Evolutionary conservation across 2,888 invertebrate genomes (phyloP), one percentile per base, ranked within the genome.

Genomic region (Biston betularia): DNA sequence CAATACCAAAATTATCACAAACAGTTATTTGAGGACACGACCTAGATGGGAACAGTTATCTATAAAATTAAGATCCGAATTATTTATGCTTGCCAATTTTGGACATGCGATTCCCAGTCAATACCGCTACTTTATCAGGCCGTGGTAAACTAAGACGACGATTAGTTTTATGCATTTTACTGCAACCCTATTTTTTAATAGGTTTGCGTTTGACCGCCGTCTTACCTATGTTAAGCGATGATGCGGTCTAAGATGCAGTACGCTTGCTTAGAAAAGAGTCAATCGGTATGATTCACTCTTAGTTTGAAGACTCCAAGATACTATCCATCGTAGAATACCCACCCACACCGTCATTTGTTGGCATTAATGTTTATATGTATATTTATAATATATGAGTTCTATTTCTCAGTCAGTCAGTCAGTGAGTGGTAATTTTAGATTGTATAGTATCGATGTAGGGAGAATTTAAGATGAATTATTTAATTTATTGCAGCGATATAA

Each of bases 1-100:
- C 9, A 38, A 38, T 38, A 38, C 6, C 38, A 54, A 66, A 44
- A 53, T 62, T 48, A 53, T 40, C 53, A 49, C n/a, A 61, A 68
- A 74, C 72, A 70, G 72, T 70, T 74, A 74, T 15, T 24, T 12
- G 50, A 62, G 42, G 69, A 72, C 71, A 69, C 61, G 69, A 66
- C 65, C 72, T 69, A 69, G 50, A 69, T 74, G 12, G 38, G 65
- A 60, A 74, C 71, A 70, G 74, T 70, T 71, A 74, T 59, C 71
- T 58, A 71, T 70, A 62, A 75, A 70, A 73, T 70, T 71, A 72
- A 74, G 67, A 71, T 63, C 59, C 14, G 58, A 72, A 74, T 72
- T 74, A 71, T 74, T 68, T 65, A 74, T 73, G 71, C 71, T 63
- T 50, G 70, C 63, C 67, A 64, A 72, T 67, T 73, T 64, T 65